phyloP scores from a whole-genome alignment of 2,888 invertebrate species.

The Dicycla oo region DNA sequence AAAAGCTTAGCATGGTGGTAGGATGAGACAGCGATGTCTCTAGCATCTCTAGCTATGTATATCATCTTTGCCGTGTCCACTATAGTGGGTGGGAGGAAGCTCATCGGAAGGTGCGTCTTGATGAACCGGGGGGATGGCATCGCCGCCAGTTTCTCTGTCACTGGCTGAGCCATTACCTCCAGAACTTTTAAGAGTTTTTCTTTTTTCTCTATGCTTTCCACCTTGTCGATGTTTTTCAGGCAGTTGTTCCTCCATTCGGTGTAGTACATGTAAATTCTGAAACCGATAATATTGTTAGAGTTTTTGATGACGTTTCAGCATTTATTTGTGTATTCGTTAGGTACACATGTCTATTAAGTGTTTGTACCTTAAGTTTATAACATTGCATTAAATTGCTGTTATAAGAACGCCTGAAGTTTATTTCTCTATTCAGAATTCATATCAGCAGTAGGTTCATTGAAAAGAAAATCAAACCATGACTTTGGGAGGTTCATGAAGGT shows the following conservation, averaged over 20 bases:
- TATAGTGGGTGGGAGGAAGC: conserved; percentile 91
- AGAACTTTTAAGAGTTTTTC: conserved; percentile 27
- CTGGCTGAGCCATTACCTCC: conserved; percentile 37
- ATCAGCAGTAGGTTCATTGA: background rate
- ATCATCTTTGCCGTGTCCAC: conserved; percentile 90
- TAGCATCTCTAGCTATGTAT: conserved; percentile 95
- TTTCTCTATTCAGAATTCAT: background rate
- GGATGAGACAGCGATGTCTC: conserved; percentile 94
- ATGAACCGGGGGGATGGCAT: conserved; percentile 88
- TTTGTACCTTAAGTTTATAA: background rate
- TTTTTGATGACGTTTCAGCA: background rate
- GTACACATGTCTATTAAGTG: background rate
- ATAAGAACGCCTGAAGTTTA: conserved; percentile 11
- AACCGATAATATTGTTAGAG: background rate
- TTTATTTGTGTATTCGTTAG: background rate
- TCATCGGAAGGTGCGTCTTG: conserved; percentile 93
- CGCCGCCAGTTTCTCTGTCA: conserved; percentile 46
- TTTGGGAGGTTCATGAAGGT: background rate
- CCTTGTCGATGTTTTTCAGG: conserved; percentile 16
- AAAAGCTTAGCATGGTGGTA: conserved; percentile 91
- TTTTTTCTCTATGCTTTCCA: conserved; percentile 10
- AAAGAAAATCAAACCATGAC: background rate
- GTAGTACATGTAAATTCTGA: conserved; percentile 40
- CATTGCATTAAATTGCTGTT: background rate
- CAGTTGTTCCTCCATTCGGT: conserved; percentile 34